Base-by-base conservation (phyloP, 2,113 vertebrate species). In the Pteruthius melanotis region DNA sequence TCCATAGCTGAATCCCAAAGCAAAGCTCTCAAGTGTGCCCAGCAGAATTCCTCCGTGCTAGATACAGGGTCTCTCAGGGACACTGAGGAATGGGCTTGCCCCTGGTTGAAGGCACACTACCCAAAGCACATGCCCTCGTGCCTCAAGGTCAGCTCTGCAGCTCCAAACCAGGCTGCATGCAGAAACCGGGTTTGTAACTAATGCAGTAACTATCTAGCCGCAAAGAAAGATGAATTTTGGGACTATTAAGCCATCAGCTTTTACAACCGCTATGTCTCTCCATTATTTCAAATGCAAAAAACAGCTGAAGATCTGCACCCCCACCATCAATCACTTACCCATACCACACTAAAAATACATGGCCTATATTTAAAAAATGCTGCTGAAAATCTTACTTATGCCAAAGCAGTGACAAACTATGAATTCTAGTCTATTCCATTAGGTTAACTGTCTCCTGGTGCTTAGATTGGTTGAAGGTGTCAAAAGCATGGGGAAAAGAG, bases 121-220 rank as follows among this genome's bases (percentile, higher is more conserved):
- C 6, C 70, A 40, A 44, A 33, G 20, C 8, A 1, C 2, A 1
- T 0, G 1, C 10, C 33, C 37, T 52, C 3, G 2, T 2, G 8
- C 23, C 45, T 52, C 23, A 15, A 35, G 49, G 16, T 2, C 0
- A 90, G 79, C 31, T 35, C 70, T 68, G 65, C 68, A 23, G 15
- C 11, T 91, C 60, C 59, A 44, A 72, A 30, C 7, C 6, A 20
- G 10, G 35, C 57, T 52, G 33, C 4, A 11, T 10, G 11, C 45
- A 59, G 35, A 40, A 84, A 15, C 20, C 4, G 13, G 4, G 4
- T n/a, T 27, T 20, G 33, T 44, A 59, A 26, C 19, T 31, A 30
- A 52, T 1, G 15, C 11, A 56, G 30, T 11, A 87, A 30, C 33
- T 30, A 21, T 10, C n/a, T 50, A 17, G 17, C 44, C 52, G 33